Percentiles rank a stretch among this genome's conserved stretches.
Evolutionary conservation across 2,888 invertebrate genomes (phyloP).

Genomic region (Acrobasis consociella): DNA sequence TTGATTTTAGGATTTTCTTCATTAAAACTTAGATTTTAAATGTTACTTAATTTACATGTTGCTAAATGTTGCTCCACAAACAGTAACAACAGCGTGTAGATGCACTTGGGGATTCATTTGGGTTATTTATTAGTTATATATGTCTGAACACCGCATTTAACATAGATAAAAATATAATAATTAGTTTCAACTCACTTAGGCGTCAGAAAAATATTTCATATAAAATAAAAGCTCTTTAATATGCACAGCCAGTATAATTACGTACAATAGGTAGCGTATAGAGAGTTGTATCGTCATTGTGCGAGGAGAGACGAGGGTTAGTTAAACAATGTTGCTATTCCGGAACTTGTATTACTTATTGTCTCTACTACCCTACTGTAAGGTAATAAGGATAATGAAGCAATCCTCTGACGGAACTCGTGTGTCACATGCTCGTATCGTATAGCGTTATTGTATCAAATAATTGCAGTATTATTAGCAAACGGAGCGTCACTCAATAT

Average conservation of each 20-base stretch:
- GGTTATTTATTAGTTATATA: too few species aligned
- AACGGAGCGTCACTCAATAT: not conserved
- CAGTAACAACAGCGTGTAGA: too few species aligned
- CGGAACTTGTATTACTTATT: constrained; percentile 20
- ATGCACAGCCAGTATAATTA: not conserved
- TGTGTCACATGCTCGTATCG: not conserved
- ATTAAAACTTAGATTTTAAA: too few species aligned
- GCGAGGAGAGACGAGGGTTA: constrained; percentile 10
- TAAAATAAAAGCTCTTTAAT: not conserved
- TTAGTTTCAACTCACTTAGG: too few species aligned
- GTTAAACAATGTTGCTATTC: constrained; percentile 23
- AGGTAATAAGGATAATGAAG: constrained; percentile 12
- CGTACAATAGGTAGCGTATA: not conserved
- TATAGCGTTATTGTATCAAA: not conserved
- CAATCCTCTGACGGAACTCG: constrained; percentile 3
- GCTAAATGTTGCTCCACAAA: too few species aligned
- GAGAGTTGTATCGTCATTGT: constrained; percentile 1
- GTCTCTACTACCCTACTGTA: constrained; percentile 9
- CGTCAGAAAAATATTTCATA: too few species aligned
- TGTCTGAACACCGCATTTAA: too few species aligned
- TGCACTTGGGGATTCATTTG: too few species aligned
- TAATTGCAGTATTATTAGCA: not conserved
- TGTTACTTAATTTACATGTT: too few species aligned
- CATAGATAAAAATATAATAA: too few species aligned
- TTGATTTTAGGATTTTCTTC: too few species aligned